Conservation (phyloP, 2,888 invertebrate genomes). For the Tenthredo notha region DNA sequence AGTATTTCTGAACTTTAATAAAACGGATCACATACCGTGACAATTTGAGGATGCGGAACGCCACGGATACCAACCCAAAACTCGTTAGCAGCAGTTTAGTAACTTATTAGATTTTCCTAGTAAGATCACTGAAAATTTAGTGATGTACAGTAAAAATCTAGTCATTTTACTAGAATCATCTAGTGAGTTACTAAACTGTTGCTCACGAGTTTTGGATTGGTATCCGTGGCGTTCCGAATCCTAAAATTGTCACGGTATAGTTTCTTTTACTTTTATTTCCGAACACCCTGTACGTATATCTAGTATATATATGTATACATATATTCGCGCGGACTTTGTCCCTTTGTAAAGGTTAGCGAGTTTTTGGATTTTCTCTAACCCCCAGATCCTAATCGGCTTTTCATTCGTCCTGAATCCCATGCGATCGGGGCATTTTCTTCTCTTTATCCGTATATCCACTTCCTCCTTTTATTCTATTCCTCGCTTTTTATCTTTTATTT, state of each 20-base stretch:
- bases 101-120: no score
- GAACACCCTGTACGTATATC: neutral
- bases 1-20: neutral
- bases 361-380: constrained; percentile 35
- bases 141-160: no score
- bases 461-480: constrained; percentile 6
- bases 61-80: no score
- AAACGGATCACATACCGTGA: neutral
- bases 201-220: no score
- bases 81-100: no score
- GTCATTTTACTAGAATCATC: no score
- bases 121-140: no score
- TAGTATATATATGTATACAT: neutral
- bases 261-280: neutral
- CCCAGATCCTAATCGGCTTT: constrained; percentile 39
- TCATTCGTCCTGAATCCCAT: constrained; percentile 38
- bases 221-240: no score
- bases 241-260: no score
- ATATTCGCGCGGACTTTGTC: constrained; percentile 25
- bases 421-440: neutral
- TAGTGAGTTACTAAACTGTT: no score
- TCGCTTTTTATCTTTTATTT: neutral
- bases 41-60: no score
- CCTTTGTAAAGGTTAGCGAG: constrained; percentile 40
- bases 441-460: constrained; percentile 29